Conservation (phyloP, 2,797 vertebrate species). For the Pangasius djambal region DNA sequence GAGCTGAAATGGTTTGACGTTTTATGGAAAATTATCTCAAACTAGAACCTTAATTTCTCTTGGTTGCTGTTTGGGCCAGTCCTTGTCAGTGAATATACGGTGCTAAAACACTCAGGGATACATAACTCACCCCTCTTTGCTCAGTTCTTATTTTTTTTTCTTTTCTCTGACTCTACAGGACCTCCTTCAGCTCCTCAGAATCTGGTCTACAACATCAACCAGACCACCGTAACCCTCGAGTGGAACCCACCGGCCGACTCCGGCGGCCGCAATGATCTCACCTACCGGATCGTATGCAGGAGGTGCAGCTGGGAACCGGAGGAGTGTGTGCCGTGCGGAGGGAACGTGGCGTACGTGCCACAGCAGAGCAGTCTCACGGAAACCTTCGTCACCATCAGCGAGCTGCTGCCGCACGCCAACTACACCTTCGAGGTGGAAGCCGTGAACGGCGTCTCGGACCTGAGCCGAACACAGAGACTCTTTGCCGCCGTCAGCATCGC, state of each 20-base stretch:
- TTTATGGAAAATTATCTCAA: too few relatives aligned
- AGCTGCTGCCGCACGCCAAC: conserved; percentile 96
- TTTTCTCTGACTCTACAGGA: conserved; percentile 72
- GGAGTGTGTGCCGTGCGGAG: conserved; percentile 91
- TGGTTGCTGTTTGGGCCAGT: not conserved
- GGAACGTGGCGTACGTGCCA: conserved; percentile 89
- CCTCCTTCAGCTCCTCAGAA: conserved; percentile 98
- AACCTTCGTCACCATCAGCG: conserved; percentile 89
- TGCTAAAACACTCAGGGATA: not conserved
- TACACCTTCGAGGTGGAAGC: conserved; percentile 99
- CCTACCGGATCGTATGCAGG: conserved; percentile 91
- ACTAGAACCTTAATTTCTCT: too few relatives aligned
- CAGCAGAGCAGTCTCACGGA: conserved; percentile 92
- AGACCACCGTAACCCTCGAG: conserved; percentile 94
- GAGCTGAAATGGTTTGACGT: too few relatives aligned
- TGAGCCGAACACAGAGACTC: conserved; percentile 95
- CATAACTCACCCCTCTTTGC: not conserved
- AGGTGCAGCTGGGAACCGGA: conserved; percentile 97
- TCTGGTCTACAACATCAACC: conserved; percentile 99
- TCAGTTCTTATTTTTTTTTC: not conserved
- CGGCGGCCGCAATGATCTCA: conserved; percentile 92
- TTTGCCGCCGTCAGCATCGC: conserved; percentile 95
- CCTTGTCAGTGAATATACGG: not conserved
- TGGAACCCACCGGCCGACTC: conserved; percentile 95
- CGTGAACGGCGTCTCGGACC: conserved; percentile 95